Conservation (phyloP, 2,797 vertebrate species). For the Cuculus canorus region DNA sequence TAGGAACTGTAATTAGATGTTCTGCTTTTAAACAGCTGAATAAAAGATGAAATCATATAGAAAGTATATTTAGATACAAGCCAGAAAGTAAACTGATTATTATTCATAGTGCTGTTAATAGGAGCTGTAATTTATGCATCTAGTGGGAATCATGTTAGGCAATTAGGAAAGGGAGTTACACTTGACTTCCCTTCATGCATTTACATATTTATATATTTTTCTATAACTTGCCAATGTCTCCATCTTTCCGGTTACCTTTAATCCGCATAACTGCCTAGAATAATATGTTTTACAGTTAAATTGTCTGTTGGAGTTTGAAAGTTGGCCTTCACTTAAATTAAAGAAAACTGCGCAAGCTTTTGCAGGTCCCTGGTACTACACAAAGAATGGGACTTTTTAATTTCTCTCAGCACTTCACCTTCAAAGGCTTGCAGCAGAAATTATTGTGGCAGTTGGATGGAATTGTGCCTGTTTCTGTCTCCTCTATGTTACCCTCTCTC, state of each 20-base stretch:
- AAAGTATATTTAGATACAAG: conserved; percentile 84
- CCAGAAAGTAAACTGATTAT: conserved; percentile 83
- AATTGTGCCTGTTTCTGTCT: not conserved
- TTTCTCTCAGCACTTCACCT: not conserved
- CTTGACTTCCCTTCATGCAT: conserved; percentile 73
- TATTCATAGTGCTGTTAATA: conserved; percentile 83
- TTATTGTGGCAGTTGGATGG: not conserved
- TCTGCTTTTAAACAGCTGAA: conserved; percentile 84
- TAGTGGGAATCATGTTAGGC: conserved; percentile 78
- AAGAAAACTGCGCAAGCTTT: not conserved
- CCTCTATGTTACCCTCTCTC: not conserved
- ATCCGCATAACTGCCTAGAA: conserved; percentile 25
- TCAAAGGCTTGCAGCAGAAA: not conserved
- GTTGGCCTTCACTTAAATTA: conserved; percentile 9
- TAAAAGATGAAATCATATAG: conserved; percentile 87
- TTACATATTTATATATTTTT: conserved; percentile 73
- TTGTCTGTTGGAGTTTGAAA: not conserved
- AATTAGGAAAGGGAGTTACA: conserved; percentile 80
- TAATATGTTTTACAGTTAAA: conserved; percentile 1
- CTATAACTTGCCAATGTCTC: conserved; percentile 41
- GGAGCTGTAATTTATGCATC: conserved; percentile 81
- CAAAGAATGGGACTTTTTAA: not conserved
- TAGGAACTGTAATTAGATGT: conserved; percentile 83
- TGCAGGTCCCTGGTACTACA: not conserved
- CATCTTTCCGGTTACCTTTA: conserved; percentile 54